Percentiles rank a stretch among this genome's conserved stretches.
Conservation (phyloP, 1,140 invertebrate species). For the Calephelis nemesis region DNA sequence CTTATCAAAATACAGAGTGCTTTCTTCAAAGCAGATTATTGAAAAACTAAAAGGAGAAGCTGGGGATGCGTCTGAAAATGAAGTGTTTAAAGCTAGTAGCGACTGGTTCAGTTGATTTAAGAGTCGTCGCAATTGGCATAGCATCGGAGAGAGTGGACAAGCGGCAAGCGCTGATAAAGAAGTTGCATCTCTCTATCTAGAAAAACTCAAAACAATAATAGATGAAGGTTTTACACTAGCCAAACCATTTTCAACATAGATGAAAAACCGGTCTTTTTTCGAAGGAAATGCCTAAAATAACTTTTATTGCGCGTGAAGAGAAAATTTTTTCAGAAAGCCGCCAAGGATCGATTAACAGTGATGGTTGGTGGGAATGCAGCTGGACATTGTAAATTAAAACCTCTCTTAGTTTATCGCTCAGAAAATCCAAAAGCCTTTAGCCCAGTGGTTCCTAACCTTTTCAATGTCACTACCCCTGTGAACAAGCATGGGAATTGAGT, state of each 20-base stretch:
- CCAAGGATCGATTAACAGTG: background rate
- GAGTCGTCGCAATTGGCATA: slow-evolving; percentile 40
- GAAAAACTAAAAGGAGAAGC: slow-evolving; percentile 30
- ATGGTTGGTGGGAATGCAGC: slow-evolving; percentile 62
- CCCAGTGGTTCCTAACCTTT: no score
- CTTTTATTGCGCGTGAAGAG: no score
- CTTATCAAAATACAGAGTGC: slow-evolving; percentile 29
- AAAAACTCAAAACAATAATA: no score
- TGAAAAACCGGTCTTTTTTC: no score
- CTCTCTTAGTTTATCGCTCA: slow-evolving; percentile 55
- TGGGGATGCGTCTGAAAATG: slow-evolving; percentile 32
- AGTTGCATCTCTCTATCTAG: no score
- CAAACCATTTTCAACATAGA: no score
- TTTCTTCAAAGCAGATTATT: slow-evolving; percentile 34
- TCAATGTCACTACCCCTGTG: no score
- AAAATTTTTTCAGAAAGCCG: no score
- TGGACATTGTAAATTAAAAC: slow-evolving; percentile 34
- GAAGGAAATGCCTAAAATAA: no score
- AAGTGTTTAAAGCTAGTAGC: slow-evolving; percentile 41
- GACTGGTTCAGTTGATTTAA: slow-evolving; percentile 50
- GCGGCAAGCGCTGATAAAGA: background rate
- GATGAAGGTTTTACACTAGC: no score
- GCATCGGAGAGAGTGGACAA: slow-evolving; percentile 29
- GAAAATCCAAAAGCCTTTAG: slow-evolving; percentile 59
- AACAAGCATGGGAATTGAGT: no score